Evolutionary conservation across 2,113 vertebrate species (phyloP).

Genomic region (Sinocyclocheilus grahami): DNA sequence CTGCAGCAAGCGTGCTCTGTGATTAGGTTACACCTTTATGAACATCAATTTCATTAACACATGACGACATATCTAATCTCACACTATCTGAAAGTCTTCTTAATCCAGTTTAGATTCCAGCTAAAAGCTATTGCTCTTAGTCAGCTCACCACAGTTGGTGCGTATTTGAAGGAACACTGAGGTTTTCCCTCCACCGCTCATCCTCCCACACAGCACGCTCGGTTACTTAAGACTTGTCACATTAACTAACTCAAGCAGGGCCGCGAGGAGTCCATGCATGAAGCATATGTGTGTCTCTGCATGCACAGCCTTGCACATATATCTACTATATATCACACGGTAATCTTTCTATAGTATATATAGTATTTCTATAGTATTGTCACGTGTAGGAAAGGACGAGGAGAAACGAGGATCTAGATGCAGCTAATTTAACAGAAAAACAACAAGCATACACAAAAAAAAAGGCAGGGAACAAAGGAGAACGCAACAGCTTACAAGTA

Average conservation of each 20-base stretch:
- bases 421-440: too few species aligned
- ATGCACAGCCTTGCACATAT: neutral
- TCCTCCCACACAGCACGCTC: slow-evolving; percentile 16
- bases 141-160: neutral
- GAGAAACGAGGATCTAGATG: too few species aligned
- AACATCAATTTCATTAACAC: slow-evolving; percentile 1
- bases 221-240: slow-evolving; percentile 8
- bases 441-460: too few species aligned
- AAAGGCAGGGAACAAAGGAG: too few species aligned
- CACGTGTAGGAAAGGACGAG: too few species aligned
- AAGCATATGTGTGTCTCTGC: neutral
- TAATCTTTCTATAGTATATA: neutral
- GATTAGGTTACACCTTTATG: neutral
- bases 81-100: neutral
- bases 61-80: neutral
- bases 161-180: slow-evolving; percentile 5
- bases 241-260: slow-evolving; percentile 18
- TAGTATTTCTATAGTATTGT: neutral
- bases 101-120: slow-evolving; percentile 27
- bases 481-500: too few species aligned
- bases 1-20: neutral
- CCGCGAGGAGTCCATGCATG: neutral
- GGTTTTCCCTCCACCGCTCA: neutral
- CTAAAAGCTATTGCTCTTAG: slow-evolving; percentile 13
- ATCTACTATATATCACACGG: too few species aligned